These are phyloP conservation scores for Silurus lanzhouensis DNA, from an alignment of 2,797 vertebrate species.

Conservation along the genomic window DNA sequence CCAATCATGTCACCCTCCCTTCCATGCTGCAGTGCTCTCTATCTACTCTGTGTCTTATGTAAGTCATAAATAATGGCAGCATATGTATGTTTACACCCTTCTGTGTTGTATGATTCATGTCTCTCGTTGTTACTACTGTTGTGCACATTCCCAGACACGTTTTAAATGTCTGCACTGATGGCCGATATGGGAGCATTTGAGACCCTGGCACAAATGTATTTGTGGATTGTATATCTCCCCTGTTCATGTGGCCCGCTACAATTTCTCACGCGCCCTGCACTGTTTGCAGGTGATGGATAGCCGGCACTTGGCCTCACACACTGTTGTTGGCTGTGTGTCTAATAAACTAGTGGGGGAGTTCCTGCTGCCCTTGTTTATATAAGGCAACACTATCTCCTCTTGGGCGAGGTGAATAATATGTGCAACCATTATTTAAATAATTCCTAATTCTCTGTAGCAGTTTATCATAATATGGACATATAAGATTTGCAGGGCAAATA, in stretches of 20 bases:
- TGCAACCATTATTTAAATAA: constrained; percentile 18
- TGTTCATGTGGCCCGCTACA: constrained; percentile 52
- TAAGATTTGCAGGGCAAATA: constrained; percentile 24
- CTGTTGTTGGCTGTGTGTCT: constrained; percentile 53
- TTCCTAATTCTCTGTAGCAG: constrained; percentile 21
- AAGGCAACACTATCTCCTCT: constrained; percentile 34
- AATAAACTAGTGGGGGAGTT: constrained; percentile 46
- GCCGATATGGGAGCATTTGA: constrained; percentile 57
- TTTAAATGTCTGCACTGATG: constrained; percentile 57
- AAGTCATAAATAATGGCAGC: constrained; percentile 55
- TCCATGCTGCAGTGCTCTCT: constrained; percentile 38
- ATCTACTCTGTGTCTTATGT: constrained; percentile 54
- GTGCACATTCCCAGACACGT: constrained; percentile 52
- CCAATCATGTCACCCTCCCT: constrained; percentile 49
- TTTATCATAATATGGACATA: constrained; percentile 18
- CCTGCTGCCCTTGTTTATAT: constrained; percentile 33
- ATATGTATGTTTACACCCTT: constrained; percentile 48
- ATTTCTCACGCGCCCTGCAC: constrained; percentile 37
- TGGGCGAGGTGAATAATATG: constrained; percentile 17
- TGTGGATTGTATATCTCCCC: constrained; percentile 57
- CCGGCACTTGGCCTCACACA: constrained; percentile 44
- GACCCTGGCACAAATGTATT: constrained; percentile 57
- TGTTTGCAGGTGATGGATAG: constrained; percentile 54
- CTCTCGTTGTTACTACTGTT: constrained; percentile 51
- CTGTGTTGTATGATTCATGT: constrained; percentile 54